These are phyloP conservation scores for Lepidurus packardi DNA, from an alignment of 1,140 invertebrate genomes.

Conservation along the genomic window DNA sequence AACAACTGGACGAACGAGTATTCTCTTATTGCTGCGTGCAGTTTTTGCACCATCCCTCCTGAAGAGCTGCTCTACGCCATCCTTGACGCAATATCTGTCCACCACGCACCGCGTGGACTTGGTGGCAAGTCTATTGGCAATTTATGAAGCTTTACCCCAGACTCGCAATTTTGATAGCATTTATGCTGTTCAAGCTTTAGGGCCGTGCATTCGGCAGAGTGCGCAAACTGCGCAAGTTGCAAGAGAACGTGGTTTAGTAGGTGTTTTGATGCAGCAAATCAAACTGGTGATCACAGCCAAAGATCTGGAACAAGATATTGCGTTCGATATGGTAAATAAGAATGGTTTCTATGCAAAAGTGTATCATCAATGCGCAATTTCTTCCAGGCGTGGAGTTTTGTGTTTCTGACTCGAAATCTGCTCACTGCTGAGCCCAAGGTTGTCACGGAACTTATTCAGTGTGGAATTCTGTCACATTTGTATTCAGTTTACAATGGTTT, in stretches of 20 bases:
- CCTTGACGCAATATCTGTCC: background rate
- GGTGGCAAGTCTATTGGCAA: background rate
- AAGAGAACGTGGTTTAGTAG: background rate
- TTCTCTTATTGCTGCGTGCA: background rate
- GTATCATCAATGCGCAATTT: background rate
- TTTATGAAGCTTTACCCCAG: background rate
- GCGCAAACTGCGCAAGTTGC: background rate
- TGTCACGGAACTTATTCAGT: background rate
- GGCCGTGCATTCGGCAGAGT: background rate
- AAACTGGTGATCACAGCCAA: background rate
- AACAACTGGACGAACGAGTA: background rate
- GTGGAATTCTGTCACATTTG: background rate
- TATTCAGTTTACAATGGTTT: conserved; percentile 1
- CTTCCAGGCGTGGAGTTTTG: background rate
- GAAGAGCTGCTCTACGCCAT: background rate
- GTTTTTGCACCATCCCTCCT: background rate
- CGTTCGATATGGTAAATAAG: background rate
- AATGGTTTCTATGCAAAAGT: background rate
- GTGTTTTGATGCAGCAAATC: background rate
- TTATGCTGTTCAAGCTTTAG: background rate
- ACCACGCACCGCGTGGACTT: background rate
- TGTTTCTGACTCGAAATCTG: background rate
- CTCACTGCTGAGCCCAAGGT: background rate
- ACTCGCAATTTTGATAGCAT: background rate
- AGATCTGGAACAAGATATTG: background rate